phyloP scores from a whole-genome alignment of 2,888 invertebrate species.

The Pachycephus smyrnensis region DNA sequence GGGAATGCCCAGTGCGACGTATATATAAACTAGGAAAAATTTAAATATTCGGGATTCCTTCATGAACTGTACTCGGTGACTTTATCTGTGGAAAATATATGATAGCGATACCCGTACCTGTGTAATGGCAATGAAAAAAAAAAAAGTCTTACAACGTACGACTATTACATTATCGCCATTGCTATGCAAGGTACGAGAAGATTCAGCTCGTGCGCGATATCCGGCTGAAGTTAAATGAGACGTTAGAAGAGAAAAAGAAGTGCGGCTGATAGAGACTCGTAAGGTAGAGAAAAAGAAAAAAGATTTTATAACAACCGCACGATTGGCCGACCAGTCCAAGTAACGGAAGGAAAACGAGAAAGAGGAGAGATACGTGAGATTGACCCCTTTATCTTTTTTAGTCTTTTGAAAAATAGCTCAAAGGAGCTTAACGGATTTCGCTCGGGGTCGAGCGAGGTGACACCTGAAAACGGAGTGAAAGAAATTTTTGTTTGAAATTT shows the following conservation, averaged over 20 bases:
- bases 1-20: background rate
- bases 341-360: too few species aligned
- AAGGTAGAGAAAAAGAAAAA: too few species aligned
- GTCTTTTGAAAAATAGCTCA: background rate
- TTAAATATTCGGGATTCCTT: background rate
- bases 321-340: too few species aligned
- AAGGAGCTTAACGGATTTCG: background rate
- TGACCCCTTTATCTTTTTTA: too few species aligned
- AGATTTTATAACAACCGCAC: too few species aligned
- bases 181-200: background rate
- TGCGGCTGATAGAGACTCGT: too few species aligned
- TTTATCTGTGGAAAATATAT: background rate
- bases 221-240: background rate
- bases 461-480: background rate
- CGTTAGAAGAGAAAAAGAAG: too few species aligned
- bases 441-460: background rate
- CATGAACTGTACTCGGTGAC: background rate
- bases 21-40: background rate
- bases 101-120: background rate
- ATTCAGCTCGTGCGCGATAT: background rate
- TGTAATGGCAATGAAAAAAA: background rate
- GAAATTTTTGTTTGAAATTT: slow-evolving; percentile 34
- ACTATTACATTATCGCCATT: background rate
- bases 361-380: too few species aligned
- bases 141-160: background rate